A percentile compares a stretch with the other conserved stretches of the same genome.
phyloP scores from a whole-genome alignment of 2,888 invertebrate genomes.

The Trachelus tabidus region DNA sequence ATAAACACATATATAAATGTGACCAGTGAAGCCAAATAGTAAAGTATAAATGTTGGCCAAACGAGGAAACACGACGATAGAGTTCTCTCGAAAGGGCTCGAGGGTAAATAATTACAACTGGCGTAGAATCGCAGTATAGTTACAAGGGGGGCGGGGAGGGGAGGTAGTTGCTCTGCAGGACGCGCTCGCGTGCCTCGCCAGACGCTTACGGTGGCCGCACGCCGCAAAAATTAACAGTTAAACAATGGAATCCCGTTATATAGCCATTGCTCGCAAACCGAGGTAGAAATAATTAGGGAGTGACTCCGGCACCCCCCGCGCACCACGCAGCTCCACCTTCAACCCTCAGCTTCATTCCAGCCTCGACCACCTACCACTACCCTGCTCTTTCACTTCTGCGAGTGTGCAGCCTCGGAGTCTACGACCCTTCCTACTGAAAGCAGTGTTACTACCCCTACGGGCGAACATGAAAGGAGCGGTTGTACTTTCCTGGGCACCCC shows the following conservation, averaged over 20 bases:
- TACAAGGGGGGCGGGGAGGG: constrained; percentile 1
- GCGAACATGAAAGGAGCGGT: constrained; percentile 56
- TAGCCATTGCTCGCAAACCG: constrained; percentile 49
- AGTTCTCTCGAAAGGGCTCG: constrained; percentile 30
- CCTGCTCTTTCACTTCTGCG: too few species aligned
- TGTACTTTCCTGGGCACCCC: constrained; percentile 54
- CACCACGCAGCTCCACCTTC: constrained; percentile 12
- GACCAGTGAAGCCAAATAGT: too few species aligned
- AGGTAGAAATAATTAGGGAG: constrained; percentile 53
- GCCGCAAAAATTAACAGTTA: constrained; percentile 57
- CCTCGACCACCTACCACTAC: too few species aligned
- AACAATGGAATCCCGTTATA: constrained; percentile 54
- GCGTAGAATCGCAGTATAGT: constrained; percentile 24
- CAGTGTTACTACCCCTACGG: constrained; percentile 37
- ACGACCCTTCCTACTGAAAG: too few species aligned
- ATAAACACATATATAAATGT: too few species aligned
- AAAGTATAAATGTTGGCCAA: constrained; percentile 29
- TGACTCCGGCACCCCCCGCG: constrained; percentile 11
- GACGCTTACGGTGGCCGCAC: constrained; percentile 37
- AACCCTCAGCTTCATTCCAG: not conserved
- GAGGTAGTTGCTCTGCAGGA: constrained; percentile 7
- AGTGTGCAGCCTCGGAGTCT: too few species aligned
- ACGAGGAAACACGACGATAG: constrained; percentile 27
- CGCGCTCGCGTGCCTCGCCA: constrained; percentile 39
- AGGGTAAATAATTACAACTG: constrained; percentile 42